Base-by-base conservation (phyloP, 2,888 invertebrate genomes). In the Napeogenes inachia region DNA sequence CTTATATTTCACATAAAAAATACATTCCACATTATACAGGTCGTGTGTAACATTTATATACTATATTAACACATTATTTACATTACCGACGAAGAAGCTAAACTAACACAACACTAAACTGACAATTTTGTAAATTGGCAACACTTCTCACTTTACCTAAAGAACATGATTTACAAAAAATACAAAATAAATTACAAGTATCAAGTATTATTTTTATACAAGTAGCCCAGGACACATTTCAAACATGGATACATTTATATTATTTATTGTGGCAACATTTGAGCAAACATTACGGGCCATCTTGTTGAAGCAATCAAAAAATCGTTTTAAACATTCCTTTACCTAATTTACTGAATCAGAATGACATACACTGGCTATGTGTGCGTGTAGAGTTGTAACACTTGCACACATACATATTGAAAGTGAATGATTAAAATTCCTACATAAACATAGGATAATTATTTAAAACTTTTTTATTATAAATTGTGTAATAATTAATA, bases 1-100 rank as follows among this genome's bases (percentile, higher is more conserved):
- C 80, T 87, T 88, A 87, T 89, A 89, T 88, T 89, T 87, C 80
- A 87, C 84, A 87, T 87, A 87, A 82, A 84, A 87, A 86, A 84
- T 82, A 84, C 84, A 86, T 77, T 81, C 82, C 80, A 83, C 80
- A 82, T 79, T 73, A 76, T 80, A 85, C 81, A 84, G 79, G 74
- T 58, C 72, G 76, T 73, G 70, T 72, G 65, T 65, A 68, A 58
- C 60, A 53, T 53, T 64, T 53, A 57, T 66, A 60, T 61, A 64
- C 59, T 64, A 68, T 70, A 73, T 70, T 21, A 76, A 78, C 75
- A 78, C 69, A 72, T 30, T 78, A 78, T 80, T 75, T 80, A 78
- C 78, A 78, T 67, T 70, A 21, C 21, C 21, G 21, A 75, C 70
- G 42, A 53, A n/a, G 47, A 13, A 21, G 47, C 47, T 21, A 47